Percentiles rank a stretch among this genome's conserved stretches.
Conservation (phyloP, 2,113 vertebrate species). For the Heloderma charlesbogerti region DNA sequence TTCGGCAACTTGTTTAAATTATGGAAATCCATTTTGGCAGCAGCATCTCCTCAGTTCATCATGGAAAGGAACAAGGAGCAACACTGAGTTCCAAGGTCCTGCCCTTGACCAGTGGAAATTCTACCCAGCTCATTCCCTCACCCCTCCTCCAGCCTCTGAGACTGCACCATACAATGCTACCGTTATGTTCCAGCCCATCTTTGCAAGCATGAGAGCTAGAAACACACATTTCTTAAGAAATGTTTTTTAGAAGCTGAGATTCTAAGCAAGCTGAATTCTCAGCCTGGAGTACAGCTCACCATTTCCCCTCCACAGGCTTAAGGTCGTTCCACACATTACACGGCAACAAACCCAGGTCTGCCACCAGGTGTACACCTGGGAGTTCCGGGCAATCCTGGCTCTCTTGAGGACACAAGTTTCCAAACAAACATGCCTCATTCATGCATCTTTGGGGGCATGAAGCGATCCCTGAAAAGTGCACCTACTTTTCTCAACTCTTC, state of each 20-base stretch:
- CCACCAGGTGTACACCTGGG: too few species aligned
- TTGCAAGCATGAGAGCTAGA: neutral
- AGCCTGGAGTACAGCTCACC: neutral
- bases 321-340: neutral
- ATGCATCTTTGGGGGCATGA: too few species aligned
- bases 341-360: too few species aligned
- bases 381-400: too few species aligned
- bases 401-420: neutral
- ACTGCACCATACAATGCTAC: neutral
- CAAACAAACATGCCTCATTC: neutral
- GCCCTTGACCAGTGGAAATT: neutral
- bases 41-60: neutral
- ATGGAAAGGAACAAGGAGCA: neutral
- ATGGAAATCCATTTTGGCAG: neutral
- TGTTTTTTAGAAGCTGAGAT: neutral
- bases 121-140: too few species aligned
- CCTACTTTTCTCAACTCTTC: conserved; percentile 83
- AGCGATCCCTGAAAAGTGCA: too few species aligned
- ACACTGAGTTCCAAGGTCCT: neutral
- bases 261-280: neutral
- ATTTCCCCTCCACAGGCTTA: neutral
- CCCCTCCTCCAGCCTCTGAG: neutral
- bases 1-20: neutral
- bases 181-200: neutral
- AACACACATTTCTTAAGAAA: neutral